Evolutionary conservation across 1,140 invertebrate genomes (phyloP).

Genomic region (Cotesia vestalis): DNA sequence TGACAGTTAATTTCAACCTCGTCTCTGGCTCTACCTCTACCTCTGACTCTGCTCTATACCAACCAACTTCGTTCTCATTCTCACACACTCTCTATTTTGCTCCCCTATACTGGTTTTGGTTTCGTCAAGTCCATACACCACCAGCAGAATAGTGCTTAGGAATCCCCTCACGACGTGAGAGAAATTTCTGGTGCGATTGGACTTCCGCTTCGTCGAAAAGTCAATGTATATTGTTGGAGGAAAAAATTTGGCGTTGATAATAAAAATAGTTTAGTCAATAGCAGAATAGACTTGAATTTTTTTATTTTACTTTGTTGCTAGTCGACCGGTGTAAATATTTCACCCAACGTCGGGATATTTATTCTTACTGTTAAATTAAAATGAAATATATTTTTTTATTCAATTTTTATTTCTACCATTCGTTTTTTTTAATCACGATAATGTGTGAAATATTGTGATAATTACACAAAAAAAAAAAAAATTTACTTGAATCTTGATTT

Average conservation of each 20-base stretch:
- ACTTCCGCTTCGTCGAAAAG: conserved; percentile 56
- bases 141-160: conserved; percentile 4
- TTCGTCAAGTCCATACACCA: conserved; percentile 23
- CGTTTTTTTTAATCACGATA: no score
- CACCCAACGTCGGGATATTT: no score
- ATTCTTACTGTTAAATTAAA: no score
- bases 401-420: no score
- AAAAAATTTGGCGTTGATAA: conserved; percentile 20
- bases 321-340: no score
- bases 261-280: neutral
- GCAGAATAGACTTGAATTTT: neutral
- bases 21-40: conserved; percentile 8
- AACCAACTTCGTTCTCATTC: neutral
- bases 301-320: conserved; percentile 3
- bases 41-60: neutral
- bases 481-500: no score
- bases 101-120: neutral
- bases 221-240: conserved; percentile 23
- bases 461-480: no score
- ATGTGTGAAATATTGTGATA: no score
- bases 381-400: no score
- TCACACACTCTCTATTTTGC: conserved; percentile 7
- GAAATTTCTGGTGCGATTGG: conserved; percentile 60
- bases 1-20: conserved; percentile 65
- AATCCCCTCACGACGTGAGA: conserved; percentile 19